Percentiles rank a stretch among this genome's conserved stretches.
phyloP scores from a whole-genome alignment of 2,888 invertebrate genomes.

The Ichneumoninae sp. region DNA sequence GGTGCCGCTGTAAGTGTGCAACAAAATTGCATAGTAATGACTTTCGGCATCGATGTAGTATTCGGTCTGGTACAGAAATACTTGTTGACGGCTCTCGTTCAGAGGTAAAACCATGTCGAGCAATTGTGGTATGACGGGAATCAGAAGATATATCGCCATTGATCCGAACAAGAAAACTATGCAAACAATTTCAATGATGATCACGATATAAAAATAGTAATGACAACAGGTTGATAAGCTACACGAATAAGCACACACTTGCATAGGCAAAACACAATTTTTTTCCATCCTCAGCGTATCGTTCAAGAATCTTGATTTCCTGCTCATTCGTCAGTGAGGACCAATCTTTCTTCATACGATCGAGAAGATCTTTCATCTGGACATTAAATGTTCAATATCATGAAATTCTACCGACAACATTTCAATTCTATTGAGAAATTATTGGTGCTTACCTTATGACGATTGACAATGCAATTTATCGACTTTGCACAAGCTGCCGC shows the following conservation, averaged over 20 bases:
- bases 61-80: conserved; percentile 24
- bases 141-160: neutral
- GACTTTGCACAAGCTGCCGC: neutral
- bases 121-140: conserved; percentile 41
- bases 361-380: conserved; percentile 35
- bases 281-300: conserved; percentile 40
- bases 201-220: neutral
- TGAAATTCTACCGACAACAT: neutral
- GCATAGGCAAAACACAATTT: conserved; percentile 19
- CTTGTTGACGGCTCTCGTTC: conserved; percentile 32
- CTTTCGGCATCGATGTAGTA: conserved; percentile 32
- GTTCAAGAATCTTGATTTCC: conserved; percentile 28
- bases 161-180: conserved; percentile 34
- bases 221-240: neutral
- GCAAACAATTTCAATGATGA: neutral
- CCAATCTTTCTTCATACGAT: conserved; percentile 28
- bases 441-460: neutral
- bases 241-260: conserved; percentile 14
- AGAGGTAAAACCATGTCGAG: conserved; percentile 29
- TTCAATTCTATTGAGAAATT: neutral
- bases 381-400: neutral
- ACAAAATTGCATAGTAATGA: conserved; percentile 35
- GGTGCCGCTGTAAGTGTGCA: conserved; percentile 42
- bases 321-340: neutral
- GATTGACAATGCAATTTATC: neutral